Percentiles rank a stretch among this genome's conserved stretches.
Evolutionary conservation across 2,797 vertebrate genomes (phyloP).

Genomic region (Rhinophrynus dorsalis): DNA sequence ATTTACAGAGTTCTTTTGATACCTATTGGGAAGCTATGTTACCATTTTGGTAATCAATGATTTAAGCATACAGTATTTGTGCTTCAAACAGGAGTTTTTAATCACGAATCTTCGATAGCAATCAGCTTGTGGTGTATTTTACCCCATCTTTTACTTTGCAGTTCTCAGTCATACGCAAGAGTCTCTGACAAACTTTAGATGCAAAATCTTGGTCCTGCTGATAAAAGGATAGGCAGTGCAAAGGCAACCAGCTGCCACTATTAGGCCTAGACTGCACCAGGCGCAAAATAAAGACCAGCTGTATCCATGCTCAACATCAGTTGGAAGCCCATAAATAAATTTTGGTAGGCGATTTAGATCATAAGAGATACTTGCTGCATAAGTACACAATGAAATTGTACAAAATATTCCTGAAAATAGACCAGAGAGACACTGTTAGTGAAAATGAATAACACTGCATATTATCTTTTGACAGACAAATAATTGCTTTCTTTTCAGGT

Average conservation of each 20-base stretch:
- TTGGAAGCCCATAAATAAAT: conserved; percentile 82
- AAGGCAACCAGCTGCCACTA: conserved; percentile 76
- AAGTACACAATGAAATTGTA: conserved; percentile 84
- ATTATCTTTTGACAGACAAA: background rate
- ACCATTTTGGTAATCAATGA: background rate
- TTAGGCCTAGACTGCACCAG: conserved; percentile 81
- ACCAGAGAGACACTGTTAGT: conserved; percentile 28
- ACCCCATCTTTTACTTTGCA: background rate
- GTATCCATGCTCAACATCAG: conserved; percentile 81
- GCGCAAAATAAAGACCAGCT: conserved; percentile 85
- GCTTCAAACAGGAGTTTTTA: conserved; percentile 18
- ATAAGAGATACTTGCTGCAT: conserved; percentile 81
- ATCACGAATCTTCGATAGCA: background rate
- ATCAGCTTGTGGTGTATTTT: background rate
- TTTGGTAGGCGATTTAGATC: conserved; percentile 81
- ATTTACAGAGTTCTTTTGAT: background rate
- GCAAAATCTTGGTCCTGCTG: conserved; percentile 70
- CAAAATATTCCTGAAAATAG: conserved; percentile 79
- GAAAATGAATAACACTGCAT: background rate
- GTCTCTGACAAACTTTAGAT: conserved; percentile 75
- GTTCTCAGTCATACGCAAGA: conserved; percentile 66
- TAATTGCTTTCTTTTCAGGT: background rate
- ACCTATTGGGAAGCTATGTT: conserved; percentile 12
- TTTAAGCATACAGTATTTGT: conserved; percentile 27
- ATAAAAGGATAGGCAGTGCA: conserved; percentile 79